Evolutionary conservation across 2,797 vertebrate species (phyloP).

Genomic region (Ceyx erithaca): DNA sequence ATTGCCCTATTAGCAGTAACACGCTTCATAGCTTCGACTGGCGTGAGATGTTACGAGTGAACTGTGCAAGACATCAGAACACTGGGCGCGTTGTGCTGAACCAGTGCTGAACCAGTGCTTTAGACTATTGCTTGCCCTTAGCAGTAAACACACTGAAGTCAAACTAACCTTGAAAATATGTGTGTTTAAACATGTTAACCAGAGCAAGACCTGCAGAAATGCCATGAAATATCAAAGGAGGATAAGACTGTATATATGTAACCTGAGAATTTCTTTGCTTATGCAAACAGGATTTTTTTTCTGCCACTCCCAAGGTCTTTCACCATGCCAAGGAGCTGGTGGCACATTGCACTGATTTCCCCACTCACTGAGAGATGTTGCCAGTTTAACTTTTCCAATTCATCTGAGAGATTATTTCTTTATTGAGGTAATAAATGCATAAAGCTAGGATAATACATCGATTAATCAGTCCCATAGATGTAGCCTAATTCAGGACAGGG

Average conservation of each 20-base stretch:
- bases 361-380: fast-evolving
- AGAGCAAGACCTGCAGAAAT: constrained; percentile 12
- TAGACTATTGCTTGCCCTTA: neutral
- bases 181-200: constrained; percentile 6
- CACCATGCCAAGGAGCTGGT: fast-evolving
- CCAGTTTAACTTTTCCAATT: neutral
- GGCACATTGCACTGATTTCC: neutral
- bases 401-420: neutral
- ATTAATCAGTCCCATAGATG: neutral
- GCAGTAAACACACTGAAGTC: neutral
- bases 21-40: neutral
- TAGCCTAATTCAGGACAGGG: neutral
- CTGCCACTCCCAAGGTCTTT: neutral
- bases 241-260: neutral
- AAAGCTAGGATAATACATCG: neutral
- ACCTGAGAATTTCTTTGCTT: neutral
- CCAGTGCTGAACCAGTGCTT: fast-evolving
- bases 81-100: fast-evolving
- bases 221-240: constrained; percentile 15
- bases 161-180: constrained; percentile 22
- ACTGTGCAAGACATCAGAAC: neutral
- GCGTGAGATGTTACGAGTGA: neutral
- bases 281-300: neutral
- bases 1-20: neutral
- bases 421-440: neutral